Evolutionary conservation across 2,113 vertebrate genomes (phyloP), one percentile per base, ranked within the genome.

Genomic region (Hemiprocne comata): DNA sequence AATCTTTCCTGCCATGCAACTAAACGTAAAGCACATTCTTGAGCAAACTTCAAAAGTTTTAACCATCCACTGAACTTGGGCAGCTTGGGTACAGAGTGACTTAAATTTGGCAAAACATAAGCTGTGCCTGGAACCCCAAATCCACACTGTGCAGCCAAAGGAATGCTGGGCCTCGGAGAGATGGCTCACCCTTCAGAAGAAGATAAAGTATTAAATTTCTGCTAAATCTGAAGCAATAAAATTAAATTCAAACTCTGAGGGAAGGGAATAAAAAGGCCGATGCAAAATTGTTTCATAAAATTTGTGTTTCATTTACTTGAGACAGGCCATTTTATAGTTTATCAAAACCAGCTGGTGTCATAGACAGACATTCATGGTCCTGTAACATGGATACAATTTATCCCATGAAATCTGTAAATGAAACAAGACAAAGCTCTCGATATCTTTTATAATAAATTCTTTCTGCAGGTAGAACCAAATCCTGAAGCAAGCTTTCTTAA

Each of bases 331-430:
- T 95, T 92, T 54, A 51, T 42, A 57, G 85, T 64, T 80, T 85
- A 97, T 95, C 60, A 74, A 90, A 96, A 96, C 4, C 94, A 96
- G 95, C 93, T 96, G 95, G 74, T 93, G 93, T 85, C 77, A 62
- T 20, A 82, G 87, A 28, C 75, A 28, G 8, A 64, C 73, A 53
- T 40, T 65, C 70, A 1, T 1, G 18, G 34, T 28, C 73, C 83
- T 1, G 7, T 34, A 85, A 75, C 67, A 6, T 1, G 85, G 93
- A 83, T 86, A 87, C 69, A 76, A 93, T 93, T 95, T 91, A 90
- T 86, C 75, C 81, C 8, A 0, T 4, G 74, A 87, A 91, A 93
- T 90, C 85, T 70, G 72, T 1, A n/a, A 93, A 64, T 0, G 5
- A 58, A 89, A 78, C 60, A 87, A 53, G 93, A 92, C 93, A 86